phyloP scores from a whole-genome alignment of 1,140 invertebrate species.

The Zophobas morio region DNA sequence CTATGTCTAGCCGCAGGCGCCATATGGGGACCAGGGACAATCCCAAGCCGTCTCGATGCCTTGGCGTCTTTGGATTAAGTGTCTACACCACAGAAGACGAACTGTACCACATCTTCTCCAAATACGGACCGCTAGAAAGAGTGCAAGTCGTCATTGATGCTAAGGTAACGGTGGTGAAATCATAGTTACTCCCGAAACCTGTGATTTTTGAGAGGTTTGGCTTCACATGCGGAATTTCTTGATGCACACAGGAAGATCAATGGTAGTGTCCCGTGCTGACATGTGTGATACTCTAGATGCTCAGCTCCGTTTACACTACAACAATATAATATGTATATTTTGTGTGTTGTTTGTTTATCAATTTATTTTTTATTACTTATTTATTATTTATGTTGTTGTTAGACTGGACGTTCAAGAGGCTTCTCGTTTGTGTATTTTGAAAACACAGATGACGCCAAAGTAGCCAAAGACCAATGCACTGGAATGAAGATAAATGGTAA shows the following conservation, averaged over 20 bases:
- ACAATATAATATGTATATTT: conserved; percentile 7
- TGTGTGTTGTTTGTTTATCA: no score
- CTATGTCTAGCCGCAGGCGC: conserved; percentile 73
- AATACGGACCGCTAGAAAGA: conserved; percentile 93
- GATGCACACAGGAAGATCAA: conserved; percentile 54
- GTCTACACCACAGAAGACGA: conserved; percentile 94
- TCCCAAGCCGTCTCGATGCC: conserved; percentile 88
- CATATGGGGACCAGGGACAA: conserved; percentile 81
- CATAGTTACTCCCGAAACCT: conserved; percentile 21
- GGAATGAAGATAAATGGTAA: conserved; percentile 96
- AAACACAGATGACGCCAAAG: conserved; percentile 89
- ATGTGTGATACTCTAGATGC: conserved; percentile 42
- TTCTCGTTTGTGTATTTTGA: conserved; percentile 98
- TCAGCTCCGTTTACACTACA: conserved; percentile 50
- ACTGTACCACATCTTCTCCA: conserved; percentile 93
- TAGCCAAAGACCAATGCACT: conserved; percentile 93
- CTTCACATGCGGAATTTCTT: conserved; percentile 25
- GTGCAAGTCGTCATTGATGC: conserved; percentile 97
- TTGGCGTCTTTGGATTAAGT: conserved; percentile 96
- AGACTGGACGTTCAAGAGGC: conserved; percentile 93
- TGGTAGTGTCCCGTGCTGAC: conserved; percentile 52
- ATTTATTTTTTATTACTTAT: conserved; percentile 16
- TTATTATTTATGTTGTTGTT: conserved; percentile 56
- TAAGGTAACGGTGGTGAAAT: conserved; percentile 77
- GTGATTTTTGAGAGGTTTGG: conserved; percentile 45